Conservation (phyloP, 2,797 vertebrate species). For the Acanthurus leucopareius region DNA sequence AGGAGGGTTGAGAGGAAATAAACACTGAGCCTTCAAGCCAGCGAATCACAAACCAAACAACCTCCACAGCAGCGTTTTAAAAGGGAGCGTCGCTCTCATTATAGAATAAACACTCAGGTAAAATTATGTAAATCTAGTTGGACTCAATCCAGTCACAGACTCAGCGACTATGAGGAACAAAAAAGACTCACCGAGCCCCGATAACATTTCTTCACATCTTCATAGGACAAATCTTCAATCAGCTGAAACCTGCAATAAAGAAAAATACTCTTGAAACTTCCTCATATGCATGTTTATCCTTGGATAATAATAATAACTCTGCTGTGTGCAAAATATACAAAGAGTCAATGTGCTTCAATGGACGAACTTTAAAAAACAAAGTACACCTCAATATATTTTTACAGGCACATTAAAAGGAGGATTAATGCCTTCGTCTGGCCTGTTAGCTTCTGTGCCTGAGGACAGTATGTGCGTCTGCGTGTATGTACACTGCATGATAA, state of each 20-base stretch:
- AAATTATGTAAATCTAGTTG: neutral
- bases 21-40: neutral
- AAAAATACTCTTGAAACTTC: slow-evolving; percentile 4
- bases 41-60: slow-evolving; percentile 8
- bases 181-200: slow-evolving; percentile 81
- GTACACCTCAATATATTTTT: neutral
- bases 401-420: neutral
- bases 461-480: neutral
- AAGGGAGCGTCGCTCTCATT: neutral
- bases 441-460: neutral
- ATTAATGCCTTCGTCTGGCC: neutral
- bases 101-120: neutral
- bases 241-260: slow-evolving; percentile 76
- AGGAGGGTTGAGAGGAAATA: neutral
- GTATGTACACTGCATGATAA: slow-evolving; percentile 27
- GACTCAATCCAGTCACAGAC: neutral
- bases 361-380: neutral
- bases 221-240: slow-evolving; percentile 82
- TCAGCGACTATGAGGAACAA: neutral
- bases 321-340: neutral
- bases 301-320: neutral
- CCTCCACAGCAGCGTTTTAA: neutral
- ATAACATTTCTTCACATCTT: slow-evolving; percentile 86
- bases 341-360: neutral
- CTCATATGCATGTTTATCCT: neutral